These are phyloP conservation scores for Parus major DNA, from an alignment of 2,113 vertebrate species.

Conservation along the genomic window DNA sequence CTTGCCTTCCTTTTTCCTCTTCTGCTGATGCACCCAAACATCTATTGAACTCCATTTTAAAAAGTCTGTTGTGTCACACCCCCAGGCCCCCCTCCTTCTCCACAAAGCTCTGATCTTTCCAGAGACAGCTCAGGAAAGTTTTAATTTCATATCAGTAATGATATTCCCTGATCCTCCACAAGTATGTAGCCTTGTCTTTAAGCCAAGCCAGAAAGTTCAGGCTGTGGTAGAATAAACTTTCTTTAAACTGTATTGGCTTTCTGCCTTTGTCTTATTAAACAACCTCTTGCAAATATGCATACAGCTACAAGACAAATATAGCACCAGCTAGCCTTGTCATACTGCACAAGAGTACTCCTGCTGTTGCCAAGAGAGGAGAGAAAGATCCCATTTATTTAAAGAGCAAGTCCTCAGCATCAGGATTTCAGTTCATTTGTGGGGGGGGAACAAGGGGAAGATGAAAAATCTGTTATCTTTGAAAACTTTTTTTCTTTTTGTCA, in stretches of 20 bases:
- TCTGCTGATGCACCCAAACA: constrained; percentile 28
- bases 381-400: constrained; percentile 67
- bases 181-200: constrained; percentile 11
- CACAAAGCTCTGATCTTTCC: neutral
- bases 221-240: constrained; percentile 45
- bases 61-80: neutral
- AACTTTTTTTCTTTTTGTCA: neutral
- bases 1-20: neutral
- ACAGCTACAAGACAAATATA: constrained; percentile 68
- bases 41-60: constrained; percentile 53
- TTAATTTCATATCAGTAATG: neutral
- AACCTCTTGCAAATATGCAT: constrained; percentile 37
- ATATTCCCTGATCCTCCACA: neutral
- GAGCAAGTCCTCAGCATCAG: constrained; percentile 19
- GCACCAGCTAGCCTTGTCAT: constrained; percentile 57
- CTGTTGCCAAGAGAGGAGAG: constrained; percentile 63
- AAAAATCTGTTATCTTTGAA: constrained; percentile 34
- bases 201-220: constrained; percentile 24
- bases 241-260: constrained; percentile 30
- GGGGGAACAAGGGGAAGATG: neutral
- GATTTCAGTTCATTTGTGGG: neutral
- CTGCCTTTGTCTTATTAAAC: constrained; percentile 53
- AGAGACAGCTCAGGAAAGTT: neutral
- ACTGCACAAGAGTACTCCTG: constrained; percentile 62
- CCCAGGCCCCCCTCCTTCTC: neutral